phyloP scores from a whole-genome alignment of 2,888 invertebrate genomes.

The Netelia fuscicornis region DNA sequence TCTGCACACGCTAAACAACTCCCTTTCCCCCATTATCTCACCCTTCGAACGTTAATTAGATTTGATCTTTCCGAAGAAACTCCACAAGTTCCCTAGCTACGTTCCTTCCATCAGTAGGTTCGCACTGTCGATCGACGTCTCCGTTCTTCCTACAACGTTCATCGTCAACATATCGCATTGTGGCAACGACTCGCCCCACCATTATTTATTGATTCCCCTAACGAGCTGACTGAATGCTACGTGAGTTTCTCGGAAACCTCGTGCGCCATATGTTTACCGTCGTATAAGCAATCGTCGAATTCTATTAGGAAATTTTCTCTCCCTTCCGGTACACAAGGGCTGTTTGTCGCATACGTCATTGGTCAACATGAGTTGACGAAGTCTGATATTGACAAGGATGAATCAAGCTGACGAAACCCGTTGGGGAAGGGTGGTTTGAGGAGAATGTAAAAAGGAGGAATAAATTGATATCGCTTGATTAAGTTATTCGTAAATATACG shows the following conservation, averaged over 20 bases:
- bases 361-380: neutral
- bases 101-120: conserved; percentile 44
- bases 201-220: conserved; percentile 55
- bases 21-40: neutral
- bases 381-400: neutral
- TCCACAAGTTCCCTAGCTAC: conserved; percentile 62
- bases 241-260: conserved; percentile 19
- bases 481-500: neutral
- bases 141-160: conserved; percentile 30
- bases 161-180: conserved; percentile 13
- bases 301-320: conserved; percentile 9
- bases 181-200: conserved; percentile 14
- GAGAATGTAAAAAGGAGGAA: neutral
- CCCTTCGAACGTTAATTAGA: conserved; percentile 59
- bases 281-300: conserved; percentile 24
- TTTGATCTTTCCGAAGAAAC: conserved; percentile 64
- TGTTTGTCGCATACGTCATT: neutral
- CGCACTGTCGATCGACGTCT: conserved; percentile 19
- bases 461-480: neutral
- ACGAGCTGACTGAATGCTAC: conserved; percentile 26
- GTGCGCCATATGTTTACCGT: conserved; percentile 19
- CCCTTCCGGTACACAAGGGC: neutral
- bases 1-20: neutral
- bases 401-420: neutral
- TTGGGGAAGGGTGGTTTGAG: neutral